Conservation (phyloP, 2,888 invertebrate genomes). For the Odontothrips loti region DNA sequence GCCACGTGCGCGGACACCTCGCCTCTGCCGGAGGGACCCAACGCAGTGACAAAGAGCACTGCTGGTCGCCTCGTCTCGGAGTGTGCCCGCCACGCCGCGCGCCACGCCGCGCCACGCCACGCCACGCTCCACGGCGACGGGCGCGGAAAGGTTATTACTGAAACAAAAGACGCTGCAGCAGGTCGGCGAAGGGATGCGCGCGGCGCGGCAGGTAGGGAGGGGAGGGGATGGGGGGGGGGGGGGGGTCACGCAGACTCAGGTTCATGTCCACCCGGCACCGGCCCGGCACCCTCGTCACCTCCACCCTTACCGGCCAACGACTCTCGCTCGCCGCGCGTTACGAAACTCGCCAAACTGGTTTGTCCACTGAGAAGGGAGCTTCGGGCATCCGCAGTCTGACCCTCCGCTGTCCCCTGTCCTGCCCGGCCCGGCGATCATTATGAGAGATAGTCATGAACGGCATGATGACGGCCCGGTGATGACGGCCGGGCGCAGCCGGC, state of each 20-base stretch:
- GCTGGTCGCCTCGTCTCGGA: not conserved
- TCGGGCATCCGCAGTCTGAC: not conserved
- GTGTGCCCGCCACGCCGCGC: not conserved
- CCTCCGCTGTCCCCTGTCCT: no score
- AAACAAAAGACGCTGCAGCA: conserved; percentile 20
- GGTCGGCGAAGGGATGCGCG: not conserved
- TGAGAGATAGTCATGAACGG: no score
- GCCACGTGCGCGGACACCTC: no score
- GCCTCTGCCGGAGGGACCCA: no score
- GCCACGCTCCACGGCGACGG: not conserved
- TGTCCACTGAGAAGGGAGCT: not conserved
- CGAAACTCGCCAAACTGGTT: conserved; percentile 14
- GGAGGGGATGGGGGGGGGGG: not conserved
- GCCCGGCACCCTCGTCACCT: not conserved
- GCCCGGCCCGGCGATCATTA: not conserved
- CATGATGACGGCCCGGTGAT: no score
- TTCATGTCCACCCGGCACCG: conserved; percentile 3
- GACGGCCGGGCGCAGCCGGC: not conserved
- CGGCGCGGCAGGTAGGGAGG: not conserved
- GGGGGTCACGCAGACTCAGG: not conserved
- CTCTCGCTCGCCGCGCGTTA: not conserved
- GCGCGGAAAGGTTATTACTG: conserved; percentile 20
- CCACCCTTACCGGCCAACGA: not conserved
- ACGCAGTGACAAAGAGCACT: no score
- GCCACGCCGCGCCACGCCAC: not conserved